Base-by-base conservation (phyloP, 2,888 invertebrate genomes). In the Thymelicus sylvestris region DNA sequence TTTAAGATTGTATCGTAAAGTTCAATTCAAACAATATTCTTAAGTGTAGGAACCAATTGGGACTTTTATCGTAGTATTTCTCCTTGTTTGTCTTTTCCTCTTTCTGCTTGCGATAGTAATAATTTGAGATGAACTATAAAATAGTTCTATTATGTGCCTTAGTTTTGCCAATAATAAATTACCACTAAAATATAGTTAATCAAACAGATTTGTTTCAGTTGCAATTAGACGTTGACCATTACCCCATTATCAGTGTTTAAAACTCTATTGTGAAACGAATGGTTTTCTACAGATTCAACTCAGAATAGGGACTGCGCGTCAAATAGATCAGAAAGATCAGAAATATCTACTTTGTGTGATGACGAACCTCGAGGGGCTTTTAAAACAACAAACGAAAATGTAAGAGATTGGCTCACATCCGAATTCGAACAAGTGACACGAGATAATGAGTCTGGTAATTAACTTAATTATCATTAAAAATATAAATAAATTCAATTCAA, bases 381-480 rank as follows among this genome's bases (percentile, higher is more conserved):
- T 71, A 80, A 79, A 72, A 75, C 75, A 6, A 78, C 77, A 0
- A 77, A 83, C 39, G 81, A 84, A 67, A 83, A 82, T 73, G 63
- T 78, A 10, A 77, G 71, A 24, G 78, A 81, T 44, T 83, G 81
- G 81, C 62, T 81, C 0, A 62, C 79, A n/a, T 72, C 76, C 2
- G 81, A 83, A 67, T 38, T 78, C 6, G 82, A 85, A 57, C 75
- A 76, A 38, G 78, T 81, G 6, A 83, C 79, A 7, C 79, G 72
- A 67, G 85, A 87, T 15, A 81, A 79, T 70, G 83, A 83, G 75
- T 82, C 81, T 66, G 87, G 87, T 88, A 76, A 66, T 55, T 68
- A 63, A 48, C 57, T 66, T 19, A 19, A 19, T 19, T 19, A 19
- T 19, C 2, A 19, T 1, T 19, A 19, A 19, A 19, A 19, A 2